phyloP scores from a whole-genome alignment of 2,113 vertebrate species.

The Callipepla californica region DNA sequence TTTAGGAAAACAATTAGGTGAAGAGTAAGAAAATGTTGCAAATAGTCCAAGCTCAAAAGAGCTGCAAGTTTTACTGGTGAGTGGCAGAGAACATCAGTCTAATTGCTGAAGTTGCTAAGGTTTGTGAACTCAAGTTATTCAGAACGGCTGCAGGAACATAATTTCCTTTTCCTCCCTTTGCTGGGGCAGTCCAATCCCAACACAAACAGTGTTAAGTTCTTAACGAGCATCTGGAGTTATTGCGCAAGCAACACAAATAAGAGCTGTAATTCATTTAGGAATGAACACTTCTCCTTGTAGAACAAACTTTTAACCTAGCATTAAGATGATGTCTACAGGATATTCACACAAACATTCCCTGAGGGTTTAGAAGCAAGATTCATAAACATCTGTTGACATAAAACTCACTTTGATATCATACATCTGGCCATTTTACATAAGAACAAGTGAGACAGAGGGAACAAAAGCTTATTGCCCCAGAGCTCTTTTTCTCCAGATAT shows the following conservation, averaged over 20 bases:
- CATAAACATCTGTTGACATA: constrained; percentile 19
- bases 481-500: not conserved
- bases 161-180: not conserved
- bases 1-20: not conserved
- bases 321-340: not conserved
- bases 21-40: not conserved
- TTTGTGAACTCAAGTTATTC: not conserved
- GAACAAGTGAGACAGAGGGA: not conserved
- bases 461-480: not conserved
- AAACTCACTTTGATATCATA: not conserved
- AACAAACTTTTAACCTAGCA: constrained; percentile 2
- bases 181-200: not conserved
- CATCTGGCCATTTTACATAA: not conserved
- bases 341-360: not conserved
- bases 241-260: not conserved
- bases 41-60: not conserved
- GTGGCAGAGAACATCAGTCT: not conserved
- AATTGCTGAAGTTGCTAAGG: not conserved
- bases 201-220: not conserved
- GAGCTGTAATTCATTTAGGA: not conserved
- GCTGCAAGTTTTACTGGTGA: not conserved
- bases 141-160: fast-evolving
- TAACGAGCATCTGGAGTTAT: constrained; percentile 21
- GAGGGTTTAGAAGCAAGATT: not conserved
- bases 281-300: not conserved